Evolutionary conservation across 1,140 invertebrate species (phyloP).

Genomic region (Drosophila pachea): DNA sequence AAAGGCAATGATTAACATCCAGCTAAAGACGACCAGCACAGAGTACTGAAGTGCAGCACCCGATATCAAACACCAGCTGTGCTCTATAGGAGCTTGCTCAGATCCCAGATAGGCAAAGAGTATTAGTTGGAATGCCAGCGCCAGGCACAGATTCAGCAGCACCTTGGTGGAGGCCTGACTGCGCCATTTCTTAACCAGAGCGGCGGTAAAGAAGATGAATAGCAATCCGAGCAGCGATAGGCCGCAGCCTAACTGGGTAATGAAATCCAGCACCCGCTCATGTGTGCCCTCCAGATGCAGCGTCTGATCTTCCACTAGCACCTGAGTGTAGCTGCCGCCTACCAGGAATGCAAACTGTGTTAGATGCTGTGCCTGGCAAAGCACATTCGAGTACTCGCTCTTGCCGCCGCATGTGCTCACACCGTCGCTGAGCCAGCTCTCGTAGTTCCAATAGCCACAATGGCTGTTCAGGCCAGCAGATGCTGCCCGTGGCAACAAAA

Average conservation of each 20-base stretch:
- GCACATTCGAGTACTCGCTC: conserved; percentile 5
- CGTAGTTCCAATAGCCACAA: conserved; percentile 75
- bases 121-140: conserved; percentile 81
- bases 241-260: conserved; percentile 81
- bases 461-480: conserved; percentile 11
- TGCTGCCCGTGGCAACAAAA: conserved; percentile 50
- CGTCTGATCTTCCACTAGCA: no score
- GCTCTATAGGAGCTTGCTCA: conserved; percentile 13
- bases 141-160: conserved; percentile 81
- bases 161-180: conserved; percentile 83
- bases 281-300: conserved; percentile 68
- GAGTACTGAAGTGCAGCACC: conserved; percentile 83
- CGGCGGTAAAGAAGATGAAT: conserved; percentile 82
- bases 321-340: conserved; percentile 55
- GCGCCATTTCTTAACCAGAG: conserved; percentile 82
- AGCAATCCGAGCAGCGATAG: conserved; percentile 81
- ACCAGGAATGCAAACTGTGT: conserved; percentile 83
- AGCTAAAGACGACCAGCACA: conserved; percentile 82
- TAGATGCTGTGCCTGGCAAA: conserved; percentile 82
- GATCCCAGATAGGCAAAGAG: conserved; percentile 77
- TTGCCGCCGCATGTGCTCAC: conserved; percentile 26
- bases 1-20: conserved; percentile 84
- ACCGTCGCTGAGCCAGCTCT: conserved; percentile 60
- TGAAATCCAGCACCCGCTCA: conserved; percentile 79
- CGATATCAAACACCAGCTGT: conserved; percentile 78